phyloP scores from a whole-genome alignment of 2,113 vertebrate species.

The Thermophis baileyi region DNA sequence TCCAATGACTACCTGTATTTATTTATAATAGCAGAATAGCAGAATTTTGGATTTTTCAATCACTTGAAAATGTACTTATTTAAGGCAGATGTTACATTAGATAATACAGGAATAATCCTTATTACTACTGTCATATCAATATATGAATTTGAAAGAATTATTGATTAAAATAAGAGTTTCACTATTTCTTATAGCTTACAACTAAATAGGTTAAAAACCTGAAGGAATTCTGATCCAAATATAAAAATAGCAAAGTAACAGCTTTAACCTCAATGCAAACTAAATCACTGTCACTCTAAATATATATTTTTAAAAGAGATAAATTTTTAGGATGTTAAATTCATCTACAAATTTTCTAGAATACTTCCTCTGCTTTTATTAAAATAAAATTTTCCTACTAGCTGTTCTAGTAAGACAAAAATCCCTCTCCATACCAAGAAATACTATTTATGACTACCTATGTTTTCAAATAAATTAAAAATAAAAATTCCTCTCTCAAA shows the following conservation, averaged over 20 bases:
- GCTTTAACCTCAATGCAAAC: neutral
- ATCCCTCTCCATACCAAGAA: neutral
- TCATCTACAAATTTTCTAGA: neutral
- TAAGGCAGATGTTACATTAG: neutral
- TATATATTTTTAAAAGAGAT: constrained; percentile 35
- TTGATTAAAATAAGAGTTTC: neutral
- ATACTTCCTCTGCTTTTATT: neutral
- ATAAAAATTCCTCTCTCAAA: constrained; percentile 12
- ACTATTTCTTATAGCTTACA: neutral
- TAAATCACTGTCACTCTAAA: neutral
- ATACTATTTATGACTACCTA: constrained; percentile 7
- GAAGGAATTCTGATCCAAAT: no score
- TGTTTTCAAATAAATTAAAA: constrained; percentile 12
- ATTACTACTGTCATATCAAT: neutral
- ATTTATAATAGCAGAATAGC: neutral
- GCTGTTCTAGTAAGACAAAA: neutral
- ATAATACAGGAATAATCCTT: neutral
- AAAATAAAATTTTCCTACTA: neutral
- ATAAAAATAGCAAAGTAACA: neutral
- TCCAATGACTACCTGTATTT: no score
- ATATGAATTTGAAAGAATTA: neutral
- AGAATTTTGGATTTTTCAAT: neutral
- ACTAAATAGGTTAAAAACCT: neutral
- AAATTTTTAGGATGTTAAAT: neutral
- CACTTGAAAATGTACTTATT: neutral